phyloP scores from a whole-genome alignment of 2,113 vertebrate species.

The Rhinogobius similis region DNA sequence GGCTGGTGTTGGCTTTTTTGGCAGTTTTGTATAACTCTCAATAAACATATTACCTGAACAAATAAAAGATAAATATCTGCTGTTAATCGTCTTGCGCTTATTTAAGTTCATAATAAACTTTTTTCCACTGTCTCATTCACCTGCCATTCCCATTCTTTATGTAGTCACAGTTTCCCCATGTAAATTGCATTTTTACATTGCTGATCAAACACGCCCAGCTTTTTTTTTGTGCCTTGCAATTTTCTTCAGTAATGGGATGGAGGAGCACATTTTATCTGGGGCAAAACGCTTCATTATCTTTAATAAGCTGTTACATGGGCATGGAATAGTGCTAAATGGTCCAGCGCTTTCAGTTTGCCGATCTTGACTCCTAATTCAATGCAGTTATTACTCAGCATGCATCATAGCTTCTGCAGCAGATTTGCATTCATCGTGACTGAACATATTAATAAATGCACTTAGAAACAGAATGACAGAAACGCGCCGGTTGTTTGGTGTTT shows the following conservation, averaged over 20 bases:
- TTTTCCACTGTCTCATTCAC: neutral
- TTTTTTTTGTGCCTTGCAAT: slow-evolving; percentile 10
- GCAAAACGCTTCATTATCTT: slow-evolving; percentile 50
- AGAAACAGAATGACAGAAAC: slow-evolving; percentile 25
- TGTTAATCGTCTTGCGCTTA: neutral
- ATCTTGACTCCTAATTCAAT: slow-evolving; percentile 18
- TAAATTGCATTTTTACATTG: neutral
- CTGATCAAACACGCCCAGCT: slow-evolving; percentile 6
- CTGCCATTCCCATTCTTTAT: neutral
- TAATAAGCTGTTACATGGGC: slow-evolving; percentile 40
- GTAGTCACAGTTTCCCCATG: neutral
- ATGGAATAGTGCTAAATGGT: slow-evolving; percentile 39
- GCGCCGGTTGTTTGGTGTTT: neutral
- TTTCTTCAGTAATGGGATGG: slow-evolving; percentile 20
- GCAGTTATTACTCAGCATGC: slow-evolving; percentile 24
- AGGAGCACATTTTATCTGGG: slow-evolving; percentile 19
- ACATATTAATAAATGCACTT: slow-evolving; percentile 39
- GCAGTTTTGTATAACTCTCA: neutral
- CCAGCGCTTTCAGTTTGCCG: slow-evolving; percentile 36
- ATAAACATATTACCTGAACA: neutral
- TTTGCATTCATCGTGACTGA: slow-evolving; percentile 40
- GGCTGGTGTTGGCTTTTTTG: neutral
- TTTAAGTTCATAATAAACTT: neutral
- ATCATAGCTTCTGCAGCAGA: slow-evolving; percentile 11
- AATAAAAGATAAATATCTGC: neutral